Evolutionary conservation across 2,888 invertebrate genomes (phyloP).

Genomic region (Agonopterix subpropinquella): DNA sequence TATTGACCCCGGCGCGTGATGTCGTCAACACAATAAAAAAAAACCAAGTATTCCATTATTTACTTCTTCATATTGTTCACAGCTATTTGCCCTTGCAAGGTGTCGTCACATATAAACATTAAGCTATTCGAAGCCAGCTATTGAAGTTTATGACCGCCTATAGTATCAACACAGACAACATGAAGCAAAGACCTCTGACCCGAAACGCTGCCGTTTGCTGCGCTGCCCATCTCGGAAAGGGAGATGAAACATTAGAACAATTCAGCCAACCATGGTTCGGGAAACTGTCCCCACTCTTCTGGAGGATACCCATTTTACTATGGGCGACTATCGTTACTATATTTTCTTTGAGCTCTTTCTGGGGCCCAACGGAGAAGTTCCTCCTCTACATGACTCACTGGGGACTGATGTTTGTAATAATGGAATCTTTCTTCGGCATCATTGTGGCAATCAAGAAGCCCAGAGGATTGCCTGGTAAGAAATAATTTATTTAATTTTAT

Average conservation of each 20-base stretch:
- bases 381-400: constrained; percentile 75
- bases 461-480: constrained; percentile 34
- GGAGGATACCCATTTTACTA: constrained; percentile 56
- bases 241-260: constrained; percentile 37
- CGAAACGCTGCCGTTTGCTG: constrained; percentile 42
- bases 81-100: no score
- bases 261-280: constrained; percentile 46
- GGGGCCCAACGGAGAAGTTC: constrained; percentile 62
- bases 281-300: constrained; percentile 47
- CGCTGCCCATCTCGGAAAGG: constrained; percentile 38
- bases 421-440: constrained; percentile 55
- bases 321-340: constrained; percentile 43
- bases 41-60: no score
- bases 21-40: no score
- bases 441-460: constrained; percentile 39
- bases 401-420: constrained; percentile 59
- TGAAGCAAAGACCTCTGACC: constrained; percentile 29
- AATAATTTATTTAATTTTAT: constrained; percentile 1
- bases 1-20: no score
- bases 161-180: constrained; percentile 14
- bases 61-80: no score
- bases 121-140: no score
- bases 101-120: no score
- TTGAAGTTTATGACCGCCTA: not conserved
- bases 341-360: constrained; percentile 51